Evolutionary conservation across 2,797 vertebrate genomes (phyloP).

Genomic region (Crocidura indochinensis): DNA sequence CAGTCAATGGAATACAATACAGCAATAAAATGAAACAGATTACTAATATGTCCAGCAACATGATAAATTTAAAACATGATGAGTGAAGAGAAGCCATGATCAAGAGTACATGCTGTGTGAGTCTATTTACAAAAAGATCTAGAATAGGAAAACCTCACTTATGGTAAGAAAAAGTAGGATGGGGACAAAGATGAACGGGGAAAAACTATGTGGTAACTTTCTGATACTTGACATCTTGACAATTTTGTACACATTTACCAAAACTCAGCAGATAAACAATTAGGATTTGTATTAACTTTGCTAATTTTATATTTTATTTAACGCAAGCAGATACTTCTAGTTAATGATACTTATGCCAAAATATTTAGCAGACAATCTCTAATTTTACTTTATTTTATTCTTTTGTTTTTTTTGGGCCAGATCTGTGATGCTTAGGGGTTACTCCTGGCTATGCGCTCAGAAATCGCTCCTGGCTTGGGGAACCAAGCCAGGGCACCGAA

Average conservation of each 20-base stretch:
- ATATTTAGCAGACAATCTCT: background rate
- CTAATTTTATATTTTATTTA: conserved; percentile 33
- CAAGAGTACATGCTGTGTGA: conserved; percentile 11
- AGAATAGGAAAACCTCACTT: conserved; percentile 25
- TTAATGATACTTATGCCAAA: background rate
- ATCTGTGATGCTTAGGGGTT: no score
- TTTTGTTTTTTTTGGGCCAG: no score
- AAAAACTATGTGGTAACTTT: conserved; percentile 28
- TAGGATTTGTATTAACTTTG: background rate
- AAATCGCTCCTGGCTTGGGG: no score
- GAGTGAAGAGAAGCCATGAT: background rate
- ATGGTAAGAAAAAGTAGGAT: background rate
- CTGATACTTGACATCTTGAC: background rate
- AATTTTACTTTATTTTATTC: conserved; percentile 10
- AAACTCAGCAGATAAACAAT: background rate
- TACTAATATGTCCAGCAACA: background rate
- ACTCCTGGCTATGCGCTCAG: no score
- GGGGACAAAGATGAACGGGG: background rate
- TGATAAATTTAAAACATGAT: conserved; percentile 15
- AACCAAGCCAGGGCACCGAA: no score
- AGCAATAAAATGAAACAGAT: conserved; percentile 25
- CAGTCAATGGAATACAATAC: conserved; percentile 44
- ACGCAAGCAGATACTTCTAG: background rate
- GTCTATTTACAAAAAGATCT: conserved; percentile 45
- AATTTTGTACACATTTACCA: background rate